Base-by-base conservation (phyloP, 92 coral and sea anemone genomes). In the Epizoanthus rinbou region DNA sequence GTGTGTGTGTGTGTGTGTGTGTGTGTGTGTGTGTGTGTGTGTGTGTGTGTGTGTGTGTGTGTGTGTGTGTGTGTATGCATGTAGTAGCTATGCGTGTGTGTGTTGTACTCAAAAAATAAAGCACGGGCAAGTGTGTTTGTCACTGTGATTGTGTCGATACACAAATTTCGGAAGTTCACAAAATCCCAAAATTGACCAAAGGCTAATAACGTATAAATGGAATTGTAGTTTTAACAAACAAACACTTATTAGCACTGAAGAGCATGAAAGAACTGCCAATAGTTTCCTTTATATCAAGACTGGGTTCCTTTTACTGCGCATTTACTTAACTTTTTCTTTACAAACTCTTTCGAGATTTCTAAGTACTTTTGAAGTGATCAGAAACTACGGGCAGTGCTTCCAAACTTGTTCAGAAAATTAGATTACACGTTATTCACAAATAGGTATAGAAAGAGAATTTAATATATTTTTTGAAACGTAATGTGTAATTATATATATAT, bases 391-490 rank as follows among this genome's bases (percentile, higher is more conserved):
- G 79, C 50, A 56, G 80, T 54, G 64, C 65, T 60, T 18, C 41
- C 41, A 24, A 28, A 14, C 41, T 39, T 58, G 16, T 33, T 25
- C 69, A 25, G 35, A 10, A 24, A 64, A 13, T 76, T 58, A 18
- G 14, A 15, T 13, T 53, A 18, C 64, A 68, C 54, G 14, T 47
- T 8, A 47, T 43, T 43, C 62, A 70, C 80, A 74, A 37, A 84
- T 78, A 84, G 85, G 74, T 80, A 85, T 80, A 63, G 92, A 89
- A 74, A 85, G 68, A 76, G 62, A 85, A 69, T 82, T 78, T 89
- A 89, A 89, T 89, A 89, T 89, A 89, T 89, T 89, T 85, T 37
- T 89, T 80, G 63, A 80, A 85, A 89, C 76, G 88, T 80, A 89
- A 78, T 75, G 56, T 74, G 56, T 31, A 76, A 60, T 76, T 59